Evolutionary conservation across 1,140 invertebrate species (phyloP), one percentile per base, ranked within the genome.

Genomic region (Drosophila bipectinata): DNA sequence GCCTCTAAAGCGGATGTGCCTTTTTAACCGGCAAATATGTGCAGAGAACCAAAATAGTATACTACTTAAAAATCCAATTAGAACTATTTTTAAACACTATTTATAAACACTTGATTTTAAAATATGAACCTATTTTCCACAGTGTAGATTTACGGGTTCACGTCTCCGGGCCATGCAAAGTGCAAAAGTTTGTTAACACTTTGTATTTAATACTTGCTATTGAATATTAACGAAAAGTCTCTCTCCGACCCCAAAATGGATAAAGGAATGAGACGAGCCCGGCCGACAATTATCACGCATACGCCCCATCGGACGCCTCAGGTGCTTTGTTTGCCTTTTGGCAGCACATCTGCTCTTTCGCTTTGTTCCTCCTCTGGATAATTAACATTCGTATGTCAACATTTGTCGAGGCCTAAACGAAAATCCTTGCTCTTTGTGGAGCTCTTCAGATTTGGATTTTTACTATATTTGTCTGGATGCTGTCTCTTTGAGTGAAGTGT

Each of bases 311-410:
- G 39, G 9, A 18, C 54, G 15, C 37, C 24, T 34, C 21, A 24
- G 49, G 61, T 60, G 30, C n/a, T 37, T 21, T 48, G 75, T 47
- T 18, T 8, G 18, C 32, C 59, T 52, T 41, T 44, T 54, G 52
- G 52, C 32, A 54, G 44, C 44, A 15, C 9, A 21, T 47, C 18
- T 21, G 44, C 18, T 47, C 44, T 21, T 4, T 21, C 44, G 39
- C 24, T 32, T 28, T 39, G 45, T 48, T 60, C 39, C n/a, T 34
- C 15, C 21, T 44, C 30, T 32, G 62, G 47, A 61, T 77, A 80
- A 85, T 85, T 81, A 85, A 80, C 81, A 87, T 81, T 67, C 53
- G 61, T 71, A 49, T 71, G 81, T 61, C 77, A 85, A 85, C 78
- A 87, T 87, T 81, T 67, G 56, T 55, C 15, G 30, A 24, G 34